Conservation (phyloP, 2,797 vertebrate genomes). For the Falco concolor region DNA sequence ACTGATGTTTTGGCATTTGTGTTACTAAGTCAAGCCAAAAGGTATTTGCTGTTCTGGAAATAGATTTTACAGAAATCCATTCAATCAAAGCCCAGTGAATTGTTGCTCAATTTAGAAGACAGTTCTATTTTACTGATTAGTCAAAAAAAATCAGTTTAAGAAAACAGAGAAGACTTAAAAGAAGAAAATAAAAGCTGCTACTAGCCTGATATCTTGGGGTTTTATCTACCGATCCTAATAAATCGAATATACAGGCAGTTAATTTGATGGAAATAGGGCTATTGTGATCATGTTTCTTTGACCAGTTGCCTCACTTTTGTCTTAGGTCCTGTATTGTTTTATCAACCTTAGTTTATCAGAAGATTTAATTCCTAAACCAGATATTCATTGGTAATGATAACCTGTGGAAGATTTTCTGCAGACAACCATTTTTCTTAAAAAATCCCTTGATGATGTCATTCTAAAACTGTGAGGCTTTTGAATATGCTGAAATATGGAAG, state of each 20-base stretch:
- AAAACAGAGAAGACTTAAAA: not conserved
- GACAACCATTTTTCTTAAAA: not conserved
- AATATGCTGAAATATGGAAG: not conserved
- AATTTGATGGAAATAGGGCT: not conserved
- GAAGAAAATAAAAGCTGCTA: not conserved
- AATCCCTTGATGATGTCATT: rapidly evolving
- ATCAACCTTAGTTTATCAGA: not conserved
- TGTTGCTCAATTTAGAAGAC: not conserved
- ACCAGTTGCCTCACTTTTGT: not conserved
- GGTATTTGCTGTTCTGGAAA: not conserved
- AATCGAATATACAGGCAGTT: not conserved
- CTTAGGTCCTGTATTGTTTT: not conserved
- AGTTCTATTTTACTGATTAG: not conserved
- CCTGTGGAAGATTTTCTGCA: not conserved
- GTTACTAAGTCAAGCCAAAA: not conserved
- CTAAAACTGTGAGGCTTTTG: not conserved
- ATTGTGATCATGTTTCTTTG: not conserved
- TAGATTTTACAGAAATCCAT: not conserved
- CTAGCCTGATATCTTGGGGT: not conserved
- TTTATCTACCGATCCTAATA: not conserved
- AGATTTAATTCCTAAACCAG: not conserved
- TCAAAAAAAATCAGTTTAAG: not conserved
- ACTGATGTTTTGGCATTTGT: not conserved
- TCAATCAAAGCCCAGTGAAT: not conserved
- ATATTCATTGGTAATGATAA: not conserved